Evolutionary conservation across 2,888 invertebrate genomes (phyloP), one percentile per base, ranked within the genome.

Genomic region (Diaprepes abbreviatus): DNA sequence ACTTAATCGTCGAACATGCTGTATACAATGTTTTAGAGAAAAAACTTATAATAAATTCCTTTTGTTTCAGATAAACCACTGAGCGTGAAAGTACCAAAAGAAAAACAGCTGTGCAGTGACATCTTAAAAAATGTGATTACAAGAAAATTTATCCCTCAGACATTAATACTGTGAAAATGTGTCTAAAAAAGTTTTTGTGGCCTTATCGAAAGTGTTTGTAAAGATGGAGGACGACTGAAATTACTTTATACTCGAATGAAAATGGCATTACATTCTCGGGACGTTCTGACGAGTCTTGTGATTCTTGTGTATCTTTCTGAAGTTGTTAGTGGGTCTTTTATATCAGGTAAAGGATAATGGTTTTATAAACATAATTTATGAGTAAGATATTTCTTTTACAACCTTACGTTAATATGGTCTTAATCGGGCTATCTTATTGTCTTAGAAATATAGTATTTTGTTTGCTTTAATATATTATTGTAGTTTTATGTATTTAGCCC

Each of bases 191-290:
- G 12, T 33, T 48, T 35, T 28, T 57, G 12, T 40, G 40, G 38
- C 64, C 40, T 50, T 59, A 17, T 17, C 12, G 35, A 52, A 64
- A 64, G 21, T 33, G 45, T 58, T 58, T 33, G n/a, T 66, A 33
- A 70, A 50, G 21, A 71, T 71, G 71, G 67, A 62, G 63, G 66
- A 55, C 17, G 64, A 43, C 21, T 63, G 52, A 52, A 58, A 33
- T 63, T 67, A 58, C 38, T 58, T 36, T 58, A 58, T 40, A 64
- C 58, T 31, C 67, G 62, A 58, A 52, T 52, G 63, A 71, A 62
- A 67, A 71, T 71, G 71, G 71, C 71, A 67, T 64, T 67, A 54
- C 55, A 60, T 67, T 71, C 48, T 67, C 67, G 71, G 36, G 60
- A 68, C 71, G 35, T 67, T 48, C 12, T 71, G 38, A 62, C 62